phyloP scores from a whole-genome alignment of 2,797 vertebrate species.

The Synaphobranchus kaupii region DNA sequence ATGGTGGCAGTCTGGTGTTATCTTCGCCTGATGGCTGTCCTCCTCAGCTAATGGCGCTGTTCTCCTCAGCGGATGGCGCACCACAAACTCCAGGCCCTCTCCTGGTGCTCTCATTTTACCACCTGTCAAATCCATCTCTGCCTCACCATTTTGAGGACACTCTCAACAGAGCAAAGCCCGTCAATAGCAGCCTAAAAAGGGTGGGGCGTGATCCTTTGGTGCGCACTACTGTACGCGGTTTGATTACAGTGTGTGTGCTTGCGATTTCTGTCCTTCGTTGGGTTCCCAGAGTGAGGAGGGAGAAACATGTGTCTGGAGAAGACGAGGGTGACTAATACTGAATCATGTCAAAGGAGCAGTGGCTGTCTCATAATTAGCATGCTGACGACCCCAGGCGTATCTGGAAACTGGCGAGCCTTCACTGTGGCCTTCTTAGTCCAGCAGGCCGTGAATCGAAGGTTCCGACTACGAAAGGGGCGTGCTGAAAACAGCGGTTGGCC shows the following conservation, averaged over 20 bases:
- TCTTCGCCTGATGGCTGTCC: not conserved
- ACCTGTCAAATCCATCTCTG: not conserved
- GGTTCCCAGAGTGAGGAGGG: not conserved
- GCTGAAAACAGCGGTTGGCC: not conserved
- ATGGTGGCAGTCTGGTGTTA: slow-evolving; percentile 46
- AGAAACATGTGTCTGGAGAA: not conserved
- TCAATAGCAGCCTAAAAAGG: not conserved
- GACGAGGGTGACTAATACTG: slow-evolving; percentile 1
- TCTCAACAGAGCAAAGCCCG: not conserved
- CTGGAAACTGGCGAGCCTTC: not conserved
- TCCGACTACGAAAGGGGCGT: not conserved
- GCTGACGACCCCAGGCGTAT: not conserved
- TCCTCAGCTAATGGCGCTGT: too few relatives aligned
- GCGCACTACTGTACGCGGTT: not conserved
- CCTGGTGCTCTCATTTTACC: not conserved
- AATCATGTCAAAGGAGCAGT: slow-evolving; percentile 16
- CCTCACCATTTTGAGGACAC: not conserved
- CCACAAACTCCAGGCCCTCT: not conserved
- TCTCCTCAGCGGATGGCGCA: not conserved
- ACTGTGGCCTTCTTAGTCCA: not conserved
- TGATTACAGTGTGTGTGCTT: not conserved
- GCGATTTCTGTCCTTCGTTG: not conserved
- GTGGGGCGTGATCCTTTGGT: not conserved
- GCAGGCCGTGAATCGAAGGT: not conserved
- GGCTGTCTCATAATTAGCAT: slow-evolving; percentile 4